Evolutionary conservation across 2,888 invertebrate genomes (phyloP).

Genomic region (Xanthorhoe spadicearia): DNA sequence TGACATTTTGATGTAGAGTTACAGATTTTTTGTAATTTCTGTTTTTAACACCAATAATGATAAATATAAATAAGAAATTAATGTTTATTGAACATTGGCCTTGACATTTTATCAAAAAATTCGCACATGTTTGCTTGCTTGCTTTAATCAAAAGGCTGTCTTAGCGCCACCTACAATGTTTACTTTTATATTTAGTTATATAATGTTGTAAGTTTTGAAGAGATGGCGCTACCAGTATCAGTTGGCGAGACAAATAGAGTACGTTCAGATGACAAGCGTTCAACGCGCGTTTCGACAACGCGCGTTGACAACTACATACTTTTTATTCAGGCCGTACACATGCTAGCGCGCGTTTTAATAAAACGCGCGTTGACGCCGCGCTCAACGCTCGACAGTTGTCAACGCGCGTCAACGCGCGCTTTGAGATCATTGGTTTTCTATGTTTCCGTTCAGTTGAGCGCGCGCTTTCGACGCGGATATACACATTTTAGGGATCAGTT

Average conservation of each 20-base stretch:
- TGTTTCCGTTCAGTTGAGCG: no score
- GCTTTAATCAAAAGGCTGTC: constrained; percentile 40
- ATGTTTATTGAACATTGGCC: constrained; percentile 62
- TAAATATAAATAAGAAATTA: not conserved
- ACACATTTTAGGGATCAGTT: no score
- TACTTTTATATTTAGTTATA: constrained; percentile 26
- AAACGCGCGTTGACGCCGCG: no score
- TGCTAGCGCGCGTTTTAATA: no score
- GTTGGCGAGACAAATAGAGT: constrained; percentile 48
- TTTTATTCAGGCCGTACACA: no score
- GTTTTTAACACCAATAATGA: constrained; percentile 14
- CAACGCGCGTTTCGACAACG: no score
- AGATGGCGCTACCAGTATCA: constrained; percentile 66
- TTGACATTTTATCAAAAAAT: constrained; percentile 78
- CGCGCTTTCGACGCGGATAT: no score
- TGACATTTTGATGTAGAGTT: not conserved
- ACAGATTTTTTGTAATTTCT: not conserved
- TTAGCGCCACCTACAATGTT: constrained; percentile 55
- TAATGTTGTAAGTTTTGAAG: constrained; percentile 37
- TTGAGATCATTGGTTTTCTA: no score
- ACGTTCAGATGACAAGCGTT: no score
- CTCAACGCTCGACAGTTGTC: no score
- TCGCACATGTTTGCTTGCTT: constrained; percentile 56
- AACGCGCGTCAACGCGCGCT: no score
- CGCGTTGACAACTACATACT: no score